Evolutionary conservation across 2,888 invertebrate species (phyloP).

Genomic region (Ochropleura leucogaster): DNA sequence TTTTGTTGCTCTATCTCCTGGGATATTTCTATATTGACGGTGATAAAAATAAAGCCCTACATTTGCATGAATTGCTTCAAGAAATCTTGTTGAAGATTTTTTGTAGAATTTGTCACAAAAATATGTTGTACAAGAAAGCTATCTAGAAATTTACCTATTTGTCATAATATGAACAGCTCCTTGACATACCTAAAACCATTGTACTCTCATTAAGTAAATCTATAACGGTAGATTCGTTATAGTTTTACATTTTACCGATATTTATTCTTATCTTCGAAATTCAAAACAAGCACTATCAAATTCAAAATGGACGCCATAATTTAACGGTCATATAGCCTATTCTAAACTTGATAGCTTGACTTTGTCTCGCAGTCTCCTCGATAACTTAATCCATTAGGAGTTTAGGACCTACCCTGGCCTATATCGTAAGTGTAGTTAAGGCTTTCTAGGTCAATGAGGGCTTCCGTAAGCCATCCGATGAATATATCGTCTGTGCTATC

Average conservation of each 20-base stretch:
- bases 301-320: slow-evolving; percentile 32
- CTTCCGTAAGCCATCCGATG: slow-evolving; percentile 47
- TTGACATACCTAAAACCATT: not conserved
- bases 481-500: slow-evolving; percentile 50
- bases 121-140: not conserved
- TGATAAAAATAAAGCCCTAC: not conserved
- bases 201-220: not conserved
- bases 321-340: slow-evolving; percentile 34
- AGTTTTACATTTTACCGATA: no score
- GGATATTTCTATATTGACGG: not conserved
- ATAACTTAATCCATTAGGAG: slow-evolving; percentile 61
- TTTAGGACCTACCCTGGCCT: slow-evolving; percentile 60
- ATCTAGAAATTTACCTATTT: no score
- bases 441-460: slow-evolving; percentile 65
- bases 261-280: slow-evolving; percentile 19
- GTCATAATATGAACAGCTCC: not conserved
- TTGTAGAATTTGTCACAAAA: not conserved
- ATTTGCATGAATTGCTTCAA: not conserved
- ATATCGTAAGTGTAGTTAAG: slow-evolving; percentile 56
- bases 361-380: slow-evolving; percentile 39
- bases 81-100: not conserved
- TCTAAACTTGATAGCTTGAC: slow-evolving; percentile 23
- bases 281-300: slow-evolving; percentile 11
- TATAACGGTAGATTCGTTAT: no score
- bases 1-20: not conserved